These are phyloP conservation scores for Apeltes quadracus DNA, from an alignment of 2,113 vertebrate species.

Conservation along the genomic window DNA sequence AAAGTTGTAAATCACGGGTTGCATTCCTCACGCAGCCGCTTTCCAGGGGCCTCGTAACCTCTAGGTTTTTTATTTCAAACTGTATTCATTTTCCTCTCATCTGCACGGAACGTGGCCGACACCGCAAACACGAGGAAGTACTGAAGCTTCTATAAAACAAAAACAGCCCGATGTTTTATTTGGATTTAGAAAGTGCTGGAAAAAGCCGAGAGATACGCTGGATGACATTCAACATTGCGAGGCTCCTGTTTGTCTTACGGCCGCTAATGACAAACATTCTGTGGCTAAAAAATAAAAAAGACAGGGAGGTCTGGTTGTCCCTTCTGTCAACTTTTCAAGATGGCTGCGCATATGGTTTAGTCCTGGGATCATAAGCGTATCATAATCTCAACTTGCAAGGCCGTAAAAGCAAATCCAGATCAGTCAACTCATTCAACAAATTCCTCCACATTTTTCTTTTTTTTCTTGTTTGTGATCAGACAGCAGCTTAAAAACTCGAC, in stretches of 20 bases:
- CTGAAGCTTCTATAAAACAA: conserved; percentile 2
- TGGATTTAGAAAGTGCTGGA: neutral
- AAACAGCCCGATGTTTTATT: conserved; percentile 1
- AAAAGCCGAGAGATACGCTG: neutral
- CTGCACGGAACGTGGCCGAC: neutral
- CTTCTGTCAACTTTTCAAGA: conserved; percentile 40
- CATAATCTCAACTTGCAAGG: neutral
- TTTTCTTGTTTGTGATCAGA: neutral
- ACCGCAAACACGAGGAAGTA: conserved; percentile 18
- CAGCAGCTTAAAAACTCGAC: neutral
- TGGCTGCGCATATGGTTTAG: conserved; percentile 48
- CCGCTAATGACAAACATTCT: conserved; percentile 18
- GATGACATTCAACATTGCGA: neutral
- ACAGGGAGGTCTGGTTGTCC: conserved; percentile 24
- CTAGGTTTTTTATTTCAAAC: neutral
- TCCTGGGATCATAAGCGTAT: conserved; percentile 29
- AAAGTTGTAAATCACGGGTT: conserved; percentile 42
- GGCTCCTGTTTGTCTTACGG: conserved; percentile 3
- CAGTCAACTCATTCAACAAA: neutral
- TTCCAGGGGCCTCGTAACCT: conserved; percentile 2
- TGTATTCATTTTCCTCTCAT: neutral
- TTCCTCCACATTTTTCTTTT: neutral
- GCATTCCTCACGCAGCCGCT: conserved; percentile 23
- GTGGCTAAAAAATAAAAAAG: conserved; percentile 30
- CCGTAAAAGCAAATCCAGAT: neutral